Evolutionary conservation across 2,797 vertebrate genomes (phyloP), one percentile per base, ranked within the genome.

Genomic region (Megalops cyprinoides): DNA sequence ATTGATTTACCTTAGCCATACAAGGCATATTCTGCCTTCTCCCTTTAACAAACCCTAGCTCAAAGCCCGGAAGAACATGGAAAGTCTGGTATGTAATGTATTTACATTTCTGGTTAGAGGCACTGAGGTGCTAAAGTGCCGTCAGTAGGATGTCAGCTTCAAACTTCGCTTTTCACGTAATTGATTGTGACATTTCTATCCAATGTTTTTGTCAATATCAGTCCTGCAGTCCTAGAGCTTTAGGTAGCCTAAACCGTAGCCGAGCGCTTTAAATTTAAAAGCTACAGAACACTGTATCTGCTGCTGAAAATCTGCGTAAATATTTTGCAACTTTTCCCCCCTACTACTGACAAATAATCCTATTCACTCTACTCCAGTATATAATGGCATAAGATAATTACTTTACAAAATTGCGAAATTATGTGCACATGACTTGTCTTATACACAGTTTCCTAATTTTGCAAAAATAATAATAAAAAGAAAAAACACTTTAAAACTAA

Each of bases 181-280:
- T 79, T 44, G 71, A 76, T 23, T 10, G 48, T 81, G 82, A 77
- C 78, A 71, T 77, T 79, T 82, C 77, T 60, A 53, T 79, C 55
- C 71, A 65, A 58, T 67, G 55, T 79, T 82, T 75, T 82, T 65
- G 73, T 79, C 71, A 79, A 60, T 74, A 74, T 60, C 49, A 78
- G 77, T 53, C 44, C 79, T 31, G 77, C 71, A 55, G 74, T 53
- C 51, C 23, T 44, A 46, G 15, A 55, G 39, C 60, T 42, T 39
- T 39, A 12, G 37, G 58, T 42, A 53, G 46, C 73, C 42, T 49
- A 75, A 48, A 75, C 28, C 48, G 28, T 75, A 69, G n/a, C 39
- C 37, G 44, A 69, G 73, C 15, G 28, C 48, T 51, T 75, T 25
- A 28, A 74, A 39, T 44, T 74, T 74, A 48, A 6, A n/a, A n/a